Evolutionary conservation across 2,888 invertebrate species (phyloP).

Genomic region (Nineta flava): DNA sequence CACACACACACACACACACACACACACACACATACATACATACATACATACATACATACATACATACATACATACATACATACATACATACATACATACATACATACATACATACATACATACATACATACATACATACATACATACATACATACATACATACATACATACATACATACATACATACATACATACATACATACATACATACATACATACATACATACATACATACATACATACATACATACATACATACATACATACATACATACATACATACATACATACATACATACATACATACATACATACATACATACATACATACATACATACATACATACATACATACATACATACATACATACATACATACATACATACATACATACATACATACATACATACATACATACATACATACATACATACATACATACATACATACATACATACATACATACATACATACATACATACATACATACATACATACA

Average conservation of each 20-base stretch:
- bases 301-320: neutral
- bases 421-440: neutral
- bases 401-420: neutral
- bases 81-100: no score
- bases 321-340: neutral
- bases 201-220: no score
- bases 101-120: no score
- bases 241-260: neutral
- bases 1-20: no score
- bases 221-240: neutral
- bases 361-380: neutral
- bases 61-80: no score
- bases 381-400: neutral
- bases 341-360: neutral
- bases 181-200: no score
- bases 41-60: no score
- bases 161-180: no score
- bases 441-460: neutral
- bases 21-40: no score
- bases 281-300: neutral
- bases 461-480: neutral
- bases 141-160: no score
- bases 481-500: neutral
- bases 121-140: no score
- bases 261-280: neutral